Percentiles rank a stretch among this genome's conserved stretches.
These are phyloP conservation scores for Tetramorium simillimum DNA, from an alignment of 1,140 invertebrate genomes.

Conservation along the genomic window DNA sequence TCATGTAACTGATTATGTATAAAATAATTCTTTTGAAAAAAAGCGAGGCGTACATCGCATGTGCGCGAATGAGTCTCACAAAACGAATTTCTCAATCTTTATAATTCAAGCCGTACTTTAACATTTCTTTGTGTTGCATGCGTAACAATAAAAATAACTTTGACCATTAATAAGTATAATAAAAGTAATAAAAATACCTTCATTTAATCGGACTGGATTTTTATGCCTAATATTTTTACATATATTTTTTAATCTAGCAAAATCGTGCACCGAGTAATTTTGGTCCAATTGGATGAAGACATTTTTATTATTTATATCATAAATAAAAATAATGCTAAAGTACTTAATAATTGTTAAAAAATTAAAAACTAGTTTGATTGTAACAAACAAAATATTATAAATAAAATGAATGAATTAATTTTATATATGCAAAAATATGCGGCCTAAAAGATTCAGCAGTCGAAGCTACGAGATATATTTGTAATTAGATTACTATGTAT, in stretches of 20 bases:
- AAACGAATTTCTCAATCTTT: slow-evolving; percentile 5
- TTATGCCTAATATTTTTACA: too few relatives aligned
- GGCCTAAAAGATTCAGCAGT: not conserved
- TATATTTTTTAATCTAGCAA: too few relatives aligned
- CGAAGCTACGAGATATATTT: slow-evolving; percentile 29
- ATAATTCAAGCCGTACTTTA: not conserved
- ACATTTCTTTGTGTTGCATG: not conserved
- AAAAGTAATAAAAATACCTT: too few relatives aligned
- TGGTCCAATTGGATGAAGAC: too few relatives aligned
- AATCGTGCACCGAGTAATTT: too few relatives aligned
- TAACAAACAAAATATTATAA: not conserved
- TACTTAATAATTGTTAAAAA: not conserved
- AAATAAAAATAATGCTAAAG: not conserved
- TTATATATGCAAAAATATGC: not conserved
- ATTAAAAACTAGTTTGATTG: not conserved
- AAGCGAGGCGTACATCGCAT: too few relatives aligned
- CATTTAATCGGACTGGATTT: too few relatives aligned
- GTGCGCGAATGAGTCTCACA: not conserved
- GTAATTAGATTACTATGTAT: not conserved
- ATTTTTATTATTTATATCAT: too few relatives aligned
- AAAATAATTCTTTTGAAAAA: slow-evolving; percentile 10
- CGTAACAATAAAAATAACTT: not conserved
- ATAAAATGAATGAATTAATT: not conserved
- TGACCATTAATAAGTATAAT: too few relatives aligned
- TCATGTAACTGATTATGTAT: not conserved